Evolutionary conservation across 2,888 invertebrate species (phyloP).

Genomic region (Pelosia muscerda): DNA sequence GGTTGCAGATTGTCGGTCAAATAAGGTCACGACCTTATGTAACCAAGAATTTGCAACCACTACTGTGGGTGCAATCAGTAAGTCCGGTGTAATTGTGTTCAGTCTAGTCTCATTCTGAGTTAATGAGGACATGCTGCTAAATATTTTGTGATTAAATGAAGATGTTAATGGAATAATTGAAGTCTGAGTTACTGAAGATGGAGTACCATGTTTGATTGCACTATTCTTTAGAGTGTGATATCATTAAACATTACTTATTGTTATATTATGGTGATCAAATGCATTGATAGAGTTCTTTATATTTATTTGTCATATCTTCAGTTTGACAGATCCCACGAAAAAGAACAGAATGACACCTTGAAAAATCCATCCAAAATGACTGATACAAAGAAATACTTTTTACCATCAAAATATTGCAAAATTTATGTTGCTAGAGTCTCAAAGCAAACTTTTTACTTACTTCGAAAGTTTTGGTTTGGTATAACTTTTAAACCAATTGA

Average conservation of each 20-base stretch:
- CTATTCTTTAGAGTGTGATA: not conserved
- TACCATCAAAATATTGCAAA: not conserved
- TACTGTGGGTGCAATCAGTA: slow-evolving; percentile 13
- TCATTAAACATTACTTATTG: too few species aligned
- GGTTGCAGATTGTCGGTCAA: slow-evolving; percentile 32
- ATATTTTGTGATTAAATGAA: not conserved
- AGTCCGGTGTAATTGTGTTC: slow-evolving; percentile 22
- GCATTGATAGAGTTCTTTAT: too few species aligned
- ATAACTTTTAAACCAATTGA: not conserved
- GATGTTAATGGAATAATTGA: not conserved
- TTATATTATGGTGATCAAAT: too few species aligned
- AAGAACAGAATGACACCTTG: too few species aligned
- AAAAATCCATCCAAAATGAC: not conserved
- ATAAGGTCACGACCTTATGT: slow-evolving; percentile 3
- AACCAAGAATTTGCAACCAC: too few species aligned
- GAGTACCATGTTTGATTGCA: not conserved
- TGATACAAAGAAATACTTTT: not conserved
- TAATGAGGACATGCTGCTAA: not conserved
- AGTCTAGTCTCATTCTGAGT: slow-evolving; percentile 5
- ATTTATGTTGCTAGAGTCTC: too few species aligned
- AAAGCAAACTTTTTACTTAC: not conserved
- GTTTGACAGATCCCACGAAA: too few species aligned
- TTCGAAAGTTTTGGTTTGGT: not conserved
- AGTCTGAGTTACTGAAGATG: not conserved
- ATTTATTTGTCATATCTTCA: too few species aligned